These are phyloP conservation scores for Galerucella nymphaeae DNA, from an alignment of 2,888 invertebrate species.

Conservation along the genomic window DNA sequence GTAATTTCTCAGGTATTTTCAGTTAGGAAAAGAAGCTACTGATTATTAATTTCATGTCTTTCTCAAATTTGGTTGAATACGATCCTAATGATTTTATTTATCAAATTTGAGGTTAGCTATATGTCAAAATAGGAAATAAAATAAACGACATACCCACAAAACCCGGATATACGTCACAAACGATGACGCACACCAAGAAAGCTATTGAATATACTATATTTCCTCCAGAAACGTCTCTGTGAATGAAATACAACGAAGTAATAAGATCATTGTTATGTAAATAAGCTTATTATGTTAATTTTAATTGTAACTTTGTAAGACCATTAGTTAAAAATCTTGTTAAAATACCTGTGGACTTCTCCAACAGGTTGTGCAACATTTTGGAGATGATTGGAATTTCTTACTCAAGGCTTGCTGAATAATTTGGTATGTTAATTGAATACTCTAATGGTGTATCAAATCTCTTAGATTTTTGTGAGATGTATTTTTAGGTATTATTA, in stretches of 20 bases:
- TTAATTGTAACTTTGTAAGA: background rate
- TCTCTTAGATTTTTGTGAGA: background rate
- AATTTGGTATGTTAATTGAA: constrained; percentile 9
- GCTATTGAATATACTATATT: background rate
- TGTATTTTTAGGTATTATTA: no score
- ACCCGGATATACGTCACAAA: no score
- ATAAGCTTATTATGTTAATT: background rate
- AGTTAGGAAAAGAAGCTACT: no score
- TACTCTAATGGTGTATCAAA: background rate
- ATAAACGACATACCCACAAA: no score
- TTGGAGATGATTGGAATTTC: constrained; percentile 17
- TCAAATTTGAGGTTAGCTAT: no score
- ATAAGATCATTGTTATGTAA: constrained; percentile 17
- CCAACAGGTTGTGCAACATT: constrained; percentile 6
- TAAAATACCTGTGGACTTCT: constrained; percentile 9
- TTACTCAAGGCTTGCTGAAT: background rate
- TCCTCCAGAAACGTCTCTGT: background rate
- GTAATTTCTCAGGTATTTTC: no score
- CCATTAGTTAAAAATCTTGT: constrained; percentile 1
- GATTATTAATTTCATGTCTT: no score
- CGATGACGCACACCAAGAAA: no score
- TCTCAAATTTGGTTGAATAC: no score
- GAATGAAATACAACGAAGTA: background rate
- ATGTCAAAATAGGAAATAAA: no score
- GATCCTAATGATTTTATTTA: no score